phyloP scores from a whole-genome alignment of 2,113 vertebrate genomes.

The Brienomyrus brachyistius region DNA sequence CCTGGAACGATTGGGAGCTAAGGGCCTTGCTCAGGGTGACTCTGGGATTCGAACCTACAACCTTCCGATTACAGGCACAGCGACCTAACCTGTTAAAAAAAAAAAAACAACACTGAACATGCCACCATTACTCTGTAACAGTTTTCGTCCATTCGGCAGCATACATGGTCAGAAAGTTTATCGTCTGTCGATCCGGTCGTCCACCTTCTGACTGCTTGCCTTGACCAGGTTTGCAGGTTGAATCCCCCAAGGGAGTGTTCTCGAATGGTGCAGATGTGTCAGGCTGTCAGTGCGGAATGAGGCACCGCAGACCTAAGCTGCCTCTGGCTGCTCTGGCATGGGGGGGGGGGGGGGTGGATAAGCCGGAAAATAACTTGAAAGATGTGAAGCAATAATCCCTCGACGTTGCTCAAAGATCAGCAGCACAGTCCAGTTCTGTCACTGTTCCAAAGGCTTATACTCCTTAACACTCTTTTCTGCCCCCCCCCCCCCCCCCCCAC shows the following conservation, averaged over 20 bases:
- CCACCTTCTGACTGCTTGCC: not conserved
- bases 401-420: not conserved
- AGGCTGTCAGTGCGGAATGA: not conserved
- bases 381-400: not conserved
- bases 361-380: not conserved
- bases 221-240: not conserved
- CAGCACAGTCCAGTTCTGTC: not conserved
- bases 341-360: not conserved
- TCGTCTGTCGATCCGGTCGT: not conserved
- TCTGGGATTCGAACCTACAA: not conserved
- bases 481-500: no score
- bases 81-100: not conserved
- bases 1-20: not conserved
- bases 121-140: not conserved
- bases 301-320: not conserved
- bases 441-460: not conserved
- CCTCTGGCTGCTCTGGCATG: not conserved
- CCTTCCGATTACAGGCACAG: not conserved
- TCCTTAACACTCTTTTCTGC: not conserved
- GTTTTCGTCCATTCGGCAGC: not conserved
- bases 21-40: not conserved
- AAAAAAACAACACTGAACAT: not conserved
- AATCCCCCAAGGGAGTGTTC: not conserved
- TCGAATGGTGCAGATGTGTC: not conserved
- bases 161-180: not conserved